Evolutionary conservation across 2,113 vertebrate species (phyloP), one percentile per base, ranked within the genome.

Genomic region (Carassius auratus): DNA sequence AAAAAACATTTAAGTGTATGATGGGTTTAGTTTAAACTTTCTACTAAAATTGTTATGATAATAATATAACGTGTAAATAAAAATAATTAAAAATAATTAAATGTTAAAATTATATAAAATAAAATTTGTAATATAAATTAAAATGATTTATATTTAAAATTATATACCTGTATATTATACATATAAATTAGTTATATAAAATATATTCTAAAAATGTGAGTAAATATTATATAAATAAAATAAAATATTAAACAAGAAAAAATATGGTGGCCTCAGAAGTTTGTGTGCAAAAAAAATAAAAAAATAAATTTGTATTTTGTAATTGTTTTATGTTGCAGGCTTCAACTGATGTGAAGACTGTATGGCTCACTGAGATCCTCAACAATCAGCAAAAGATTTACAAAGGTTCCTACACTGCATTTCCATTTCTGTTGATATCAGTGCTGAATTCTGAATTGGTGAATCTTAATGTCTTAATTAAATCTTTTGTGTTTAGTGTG

Each of bases 341-440:
- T 87, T 94, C 96, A 15, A 96, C 96, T 9, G 97, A 99, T 86
- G 93, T 97, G 92, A 99, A 99, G 94, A 94, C 95, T 85, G 90
- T 94, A 1, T 99, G 98, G 98, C 88, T 99, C 85, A 95, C 92
- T 66, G 97, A 98, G 95, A 96, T 99, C 91, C 92, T 99, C 85
- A 95, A 96, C 89, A 97, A 95, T 88, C 97, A 96, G 89, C 96
- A 96, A 87, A 97, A 96, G 91, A 91, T 94, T 78, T 90, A 87
- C 86, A 94, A 95, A 96, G 97, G 97, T 97, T 94, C 84, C 5
- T 90, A 80, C 26, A 71, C 26, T 38, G 69, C 9, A 5, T 64
- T 36, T 78, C 38, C 17, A 52, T 64, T n/a, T 75, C 52, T 87
- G 45, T 55, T 23, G 10, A 83, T 17, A 50, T 71, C 50, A 17